Conservation (phyloP, 2,888 invertebrate species). For the Meteorus cinctellus region DNA sequence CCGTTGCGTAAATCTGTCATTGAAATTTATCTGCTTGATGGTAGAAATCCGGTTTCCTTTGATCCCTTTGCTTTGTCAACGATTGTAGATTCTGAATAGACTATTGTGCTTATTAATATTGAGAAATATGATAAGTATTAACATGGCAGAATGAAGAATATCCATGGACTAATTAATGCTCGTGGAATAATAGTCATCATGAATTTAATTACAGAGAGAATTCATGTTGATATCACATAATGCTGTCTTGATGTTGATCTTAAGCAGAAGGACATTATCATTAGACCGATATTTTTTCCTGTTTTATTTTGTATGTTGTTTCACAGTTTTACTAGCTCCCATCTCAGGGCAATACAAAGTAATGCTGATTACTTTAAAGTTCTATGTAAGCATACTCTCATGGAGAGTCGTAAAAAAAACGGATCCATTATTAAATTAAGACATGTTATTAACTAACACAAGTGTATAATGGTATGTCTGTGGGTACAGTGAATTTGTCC, state of each 20-base stretch:
- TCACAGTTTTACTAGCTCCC: neutral
- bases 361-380: neutral
- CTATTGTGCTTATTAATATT: constrained; percentile 16
- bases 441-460: neutral
- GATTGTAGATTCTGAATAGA: constrained; percentile 38
- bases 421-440: neutral
- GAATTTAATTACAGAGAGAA: neutral
- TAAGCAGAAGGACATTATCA: neutral
- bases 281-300: neutral
- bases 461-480: neutral
- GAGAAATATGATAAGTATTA: neutral
- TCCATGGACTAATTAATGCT: neutral
- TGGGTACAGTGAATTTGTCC: neutral
- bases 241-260: neutral
- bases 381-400: neutral
- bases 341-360: neutral
- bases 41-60: constrained; percentile 7
- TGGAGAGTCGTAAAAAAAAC: neutral
- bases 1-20: neutral
- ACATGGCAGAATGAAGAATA: neutral
- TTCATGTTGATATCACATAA: neutral
- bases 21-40: neutral
- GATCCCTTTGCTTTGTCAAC: constrained; percentile 13
- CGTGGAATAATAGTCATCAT: neutral
- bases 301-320: neutral